Evolutionary conservation across 2,888 invertebrate species (phyloP).

Genomic region (Diloba caeruleocephala): DNA sequence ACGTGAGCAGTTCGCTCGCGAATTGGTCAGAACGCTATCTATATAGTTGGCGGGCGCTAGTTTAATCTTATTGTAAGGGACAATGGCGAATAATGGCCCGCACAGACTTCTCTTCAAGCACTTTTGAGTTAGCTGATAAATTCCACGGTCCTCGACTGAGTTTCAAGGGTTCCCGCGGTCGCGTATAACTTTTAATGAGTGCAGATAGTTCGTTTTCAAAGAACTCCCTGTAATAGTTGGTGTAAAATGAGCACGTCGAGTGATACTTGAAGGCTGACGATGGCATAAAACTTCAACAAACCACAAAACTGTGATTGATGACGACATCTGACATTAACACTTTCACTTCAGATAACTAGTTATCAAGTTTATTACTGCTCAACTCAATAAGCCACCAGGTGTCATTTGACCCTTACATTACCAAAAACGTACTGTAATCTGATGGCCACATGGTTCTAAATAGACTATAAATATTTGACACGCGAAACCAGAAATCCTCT

Average conservation of each 20-base stretch:
- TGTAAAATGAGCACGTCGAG: slow-evolving; percentile 65
- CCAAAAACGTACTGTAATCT: slow-evolving; percentile 15
- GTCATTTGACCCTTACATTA: slow-evolving; percentile 3
- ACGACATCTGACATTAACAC: slow-evolving; percentile 9
- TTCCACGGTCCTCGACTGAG: slow-evolving; percentile 70
- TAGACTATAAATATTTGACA: slow-evolving; percentile 26
- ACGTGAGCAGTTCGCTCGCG: slow-evolving; percentile 78
- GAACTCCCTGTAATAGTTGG: slow-evolving; percentile 67
- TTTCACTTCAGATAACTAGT: slow-evolving; percentile 16
- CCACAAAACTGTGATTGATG: slow-evolving; percentile 34
- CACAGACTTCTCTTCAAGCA: slow-evolving; percentile 75
- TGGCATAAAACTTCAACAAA: slow-evolving; percentile 35
- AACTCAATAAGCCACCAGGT: slow-evolving; percentile 9
- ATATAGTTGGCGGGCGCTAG: slow-evolving; percentile 71
- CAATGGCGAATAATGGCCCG: slow-evolving; percentile 80
- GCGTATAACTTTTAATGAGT: slow-evolving; percentile 84
- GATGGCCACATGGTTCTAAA: slow-evolving; percentile 19
- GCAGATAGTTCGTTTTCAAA: slow-evolving; percentile 76
- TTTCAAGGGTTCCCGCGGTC: slow-evolving; percentile 76
- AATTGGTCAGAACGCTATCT: slow-evolving; percentile 77
- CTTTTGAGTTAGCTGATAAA: slow-evolving; percentile 82
- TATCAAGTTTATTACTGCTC: slow-evolving; percentile 13
- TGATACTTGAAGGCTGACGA: slow-evolving; percentile 53
- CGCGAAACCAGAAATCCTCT: slow-evolving; percentile 37
- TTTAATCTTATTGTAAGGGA: slow-evolving; percentile 85